Evolutionary conservation across 2,888 invertebrate species (phyloP), one percentile per base, ranked within the genome.

Genomic region (Heliconius sara): DNA sequence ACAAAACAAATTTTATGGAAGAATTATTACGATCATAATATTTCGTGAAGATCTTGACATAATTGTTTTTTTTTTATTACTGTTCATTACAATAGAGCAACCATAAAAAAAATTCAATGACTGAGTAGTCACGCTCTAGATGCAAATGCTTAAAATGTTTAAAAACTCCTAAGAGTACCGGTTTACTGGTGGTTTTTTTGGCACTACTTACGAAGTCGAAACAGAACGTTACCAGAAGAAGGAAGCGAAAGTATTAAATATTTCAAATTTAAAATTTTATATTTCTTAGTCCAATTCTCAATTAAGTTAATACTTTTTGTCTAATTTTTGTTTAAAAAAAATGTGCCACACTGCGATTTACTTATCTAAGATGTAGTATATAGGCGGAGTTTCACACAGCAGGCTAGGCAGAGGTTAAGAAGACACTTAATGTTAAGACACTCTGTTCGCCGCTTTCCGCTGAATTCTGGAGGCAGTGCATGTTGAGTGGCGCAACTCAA

Each of bases 31-130:
- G 34, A 67, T 39, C n/a, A 3, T 3, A 12, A 68, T 43, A n/a
- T 68, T 39, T 68, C 5, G 39, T 13, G 4, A 13, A 43, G 39
- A 39, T 68, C 68, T 68, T 68, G 68, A 68, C 68, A 68, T 68
- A 43, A 68, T 43, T 43, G 12, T n/a, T 25, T 68, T 39, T 68
- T 39, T 67, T 5, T 63, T 60, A 60, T 60, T 13, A 67, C 22
- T 67, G 19, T 34, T 12, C 3, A 39, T 68, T n/a, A n/a, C 12
- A 39, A 68, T 68, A 1, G 22, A 22, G n/a, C 34, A 34, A 68
- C 12, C 3, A 68, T 39, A 9, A 68, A 68, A 10, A 12, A 5
- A 67, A 68, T 13, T 0, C 39, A 13, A 68, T 39, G 39, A 39
- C n/a, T 13, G 39, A 22, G 2, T n/a, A 39, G 68, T 43, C n/a